phyloP scores from a whole-genome alignment of 1,140 invertebrate species.

The Cylas formicarius region DNA sequence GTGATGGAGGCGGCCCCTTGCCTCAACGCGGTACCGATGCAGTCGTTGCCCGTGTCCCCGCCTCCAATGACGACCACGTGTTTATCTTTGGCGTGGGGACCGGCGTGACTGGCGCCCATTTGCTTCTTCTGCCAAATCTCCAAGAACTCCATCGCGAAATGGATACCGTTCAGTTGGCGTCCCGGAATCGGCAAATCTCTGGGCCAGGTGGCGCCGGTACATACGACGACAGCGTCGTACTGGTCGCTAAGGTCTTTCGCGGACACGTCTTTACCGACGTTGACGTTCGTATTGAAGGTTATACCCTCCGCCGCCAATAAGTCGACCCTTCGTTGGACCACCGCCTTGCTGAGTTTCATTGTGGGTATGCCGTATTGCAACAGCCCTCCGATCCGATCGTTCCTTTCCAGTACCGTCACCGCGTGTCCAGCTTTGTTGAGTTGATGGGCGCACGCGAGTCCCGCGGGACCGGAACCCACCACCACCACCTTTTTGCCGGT shows the following conservation, averaged over 20 bases:
- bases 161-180: slow-evolving; percentile 62
- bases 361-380: slow-evolving; percentile 97
- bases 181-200: slow-evolving; percentile 79
- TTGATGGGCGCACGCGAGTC: slow-evolving; percentile 94
- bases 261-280: slow-evolving; percentile 87
- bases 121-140: slow-evolving; percentile 97
- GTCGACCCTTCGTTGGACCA: slow-evolving; percentile 83
- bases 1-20: slow-evolving; percentile 95
- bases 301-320: slow-evolving; percentile 88
- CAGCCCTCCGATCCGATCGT: slow-evolving; percentile 90
- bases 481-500: slow-evolving; percentile 85
- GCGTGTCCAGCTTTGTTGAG: slow-evolving; percentile 75
- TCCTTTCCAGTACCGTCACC: slow-evolving; percentile 94
- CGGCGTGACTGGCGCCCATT: slow-evolving; percentile 54
- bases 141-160: slow-evolving; percentile 97
- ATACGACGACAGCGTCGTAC: slow-evolving; percentile 84
- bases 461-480: slow-evolving; percentile 93
- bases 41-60: slow-evolving; percentile 99
- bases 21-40: slow-evolving; percentile 93
- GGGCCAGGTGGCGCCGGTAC: slow-evolving; percentile 93
- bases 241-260: slow-evolving; percentile 58
- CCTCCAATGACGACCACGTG: slow-evolving; percentile 96
- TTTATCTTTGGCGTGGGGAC: slow-evolving; percentile 81
- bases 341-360: slow-evolving; percentile 92
- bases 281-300: slow-evolving; percentile 78